Conservation (phyloP, 2,888 invertebrate genomes). For the Phaonia tiefii region DNA sequence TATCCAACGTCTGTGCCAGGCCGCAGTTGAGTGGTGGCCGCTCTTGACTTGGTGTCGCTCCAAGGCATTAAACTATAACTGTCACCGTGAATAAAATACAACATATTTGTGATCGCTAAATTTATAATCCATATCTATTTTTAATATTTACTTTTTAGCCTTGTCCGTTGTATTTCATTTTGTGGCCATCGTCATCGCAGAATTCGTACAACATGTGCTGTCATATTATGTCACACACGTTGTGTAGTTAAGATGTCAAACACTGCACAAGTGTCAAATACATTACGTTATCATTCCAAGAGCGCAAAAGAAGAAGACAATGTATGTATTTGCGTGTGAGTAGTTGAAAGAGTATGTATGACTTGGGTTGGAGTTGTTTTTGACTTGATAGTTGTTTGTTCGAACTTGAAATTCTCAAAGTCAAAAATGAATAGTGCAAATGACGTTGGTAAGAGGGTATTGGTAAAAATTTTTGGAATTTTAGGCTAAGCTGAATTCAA, state of each 20-base stretch:
- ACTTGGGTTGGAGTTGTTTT: too few relatives aligned
- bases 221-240: slow-evolving; percentile 62
- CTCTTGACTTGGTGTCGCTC: slow-evolving; percentile 42
- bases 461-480: too few relatives aligned
- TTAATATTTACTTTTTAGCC: background rate
- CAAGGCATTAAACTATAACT: slow-evolving; percentile 62
- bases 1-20: too few relatives aligned
- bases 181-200: slow-evolving; percentile 18
- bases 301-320: slow-evolving; percentile 14
- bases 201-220: slow-evolving; percentile 46
- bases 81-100: slow-evolving; percentile 62
- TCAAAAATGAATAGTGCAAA: too few relatives aligned
- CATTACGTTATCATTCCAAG: slow-evolving; percentile 30
- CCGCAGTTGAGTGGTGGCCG: background rate
- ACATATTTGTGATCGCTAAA: slow-evolving; percentile 56
- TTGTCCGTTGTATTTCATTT: background rate
- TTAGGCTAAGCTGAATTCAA: too few relatives aligned
- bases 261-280: slow-evolving; percentile 37
- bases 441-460: too few relatives aligned
- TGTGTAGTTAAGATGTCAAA: slow-evolving; percentile 29
- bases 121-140: slow-evolving; percentile 61
- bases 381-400: too few relatives aligned
- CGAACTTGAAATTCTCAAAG: too few relatives aligned
- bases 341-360: too few relatives aligned
- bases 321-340: background rate